Evolutionary conservation across 2,113 vertebrate genomes (phyloP), one percentile per base, ranked within the genome.

Genomic region (Channa argus): DNA sequence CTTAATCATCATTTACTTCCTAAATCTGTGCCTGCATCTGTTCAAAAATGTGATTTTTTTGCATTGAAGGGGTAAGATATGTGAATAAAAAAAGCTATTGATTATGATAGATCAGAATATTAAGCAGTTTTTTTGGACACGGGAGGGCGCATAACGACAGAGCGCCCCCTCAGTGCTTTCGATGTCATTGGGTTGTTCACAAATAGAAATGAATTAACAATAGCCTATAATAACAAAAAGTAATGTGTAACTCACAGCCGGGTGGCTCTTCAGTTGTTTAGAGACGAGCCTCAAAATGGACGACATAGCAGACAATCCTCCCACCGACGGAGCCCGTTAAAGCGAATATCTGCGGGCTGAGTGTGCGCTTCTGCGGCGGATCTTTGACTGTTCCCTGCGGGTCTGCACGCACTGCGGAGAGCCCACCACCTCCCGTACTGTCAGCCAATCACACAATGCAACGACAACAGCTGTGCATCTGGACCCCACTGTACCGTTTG

Each of bases 211-310:
- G 24, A 24, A 24, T 1, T 24, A 24, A 24, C 24, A 24, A 24
- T 24, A 24, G 24, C 24, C 24, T 24, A 9, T 4, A n/a, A 4
- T 0, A 1, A 24, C 24, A 24, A 39, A 8, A 44, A 43, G 8
- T 11, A 10, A 2, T 0, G 50, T 2, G 3, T 0, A 38, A 94
- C 93, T 94, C 83, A 95, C 94, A 41, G 94, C 91, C 3, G 93
- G 94, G 58, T 94, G 94, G 65, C 6, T 91, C 82, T 63, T 91
- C 1, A 95, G 60, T 72, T 94, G 94, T 38, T 93, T 94, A 8
- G n/a, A 53, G 51, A 94, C 77, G 2, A 54, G 0, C 2, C 56
- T 37, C 1, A 93, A 33, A n/a, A 90, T 37, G 3, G 82, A 78
- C 14, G 85, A 43, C 85, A 92, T 91, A 56, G 10, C 9, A 58